phyloP scores from a whole-genome alignment of 1,140 invertebrate species.

The Oreohelix idahoensis region DNA sequence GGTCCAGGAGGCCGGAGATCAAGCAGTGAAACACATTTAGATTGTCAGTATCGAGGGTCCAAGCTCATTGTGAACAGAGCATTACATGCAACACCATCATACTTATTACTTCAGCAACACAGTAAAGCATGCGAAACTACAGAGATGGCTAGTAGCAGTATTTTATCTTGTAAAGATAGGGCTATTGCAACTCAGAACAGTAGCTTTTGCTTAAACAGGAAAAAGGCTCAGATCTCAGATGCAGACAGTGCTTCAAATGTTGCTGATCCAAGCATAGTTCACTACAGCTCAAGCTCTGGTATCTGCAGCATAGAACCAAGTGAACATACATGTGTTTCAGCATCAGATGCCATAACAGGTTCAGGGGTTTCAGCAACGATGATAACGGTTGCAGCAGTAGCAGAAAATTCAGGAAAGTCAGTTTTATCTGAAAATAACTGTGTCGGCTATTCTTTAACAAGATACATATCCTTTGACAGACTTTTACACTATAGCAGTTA shows the following conservation, averaged over 20 bases:
- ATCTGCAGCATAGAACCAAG: neutral
- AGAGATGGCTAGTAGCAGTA: neutral
- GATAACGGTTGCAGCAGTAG: neutral
- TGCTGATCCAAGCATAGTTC: no score
- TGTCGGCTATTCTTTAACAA: slow-evolving; percentile 8
- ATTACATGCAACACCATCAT: neutral
- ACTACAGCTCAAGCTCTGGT: no score
- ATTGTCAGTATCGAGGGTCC: neutral
- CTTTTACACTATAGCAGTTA: neutral
- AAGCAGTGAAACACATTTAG: neutral
- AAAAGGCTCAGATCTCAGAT: neutral
- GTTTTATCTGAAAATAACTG: neutral
- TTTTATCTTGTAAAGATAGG: neutral
- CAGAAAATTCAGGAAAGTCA: no score
- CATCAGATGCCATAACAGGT: neutral
- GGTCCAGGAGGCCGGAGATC: neutral
- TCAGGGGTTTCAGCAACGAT: neutral
- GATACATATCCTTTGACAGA: neutral
- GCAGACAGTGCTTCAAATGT: neutral
- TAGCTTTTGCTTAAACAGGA: neutral
- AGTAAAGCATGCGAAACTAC: neutral
- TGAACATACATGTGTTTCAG: neutral
- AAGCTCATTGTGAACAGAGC: neutral
- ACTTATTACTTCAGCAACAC: neutral
- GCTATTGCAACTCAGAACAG: neutral